Conservation (phyloP, 1,140 invertebrate species). For the Limonius californicus region DNA sequence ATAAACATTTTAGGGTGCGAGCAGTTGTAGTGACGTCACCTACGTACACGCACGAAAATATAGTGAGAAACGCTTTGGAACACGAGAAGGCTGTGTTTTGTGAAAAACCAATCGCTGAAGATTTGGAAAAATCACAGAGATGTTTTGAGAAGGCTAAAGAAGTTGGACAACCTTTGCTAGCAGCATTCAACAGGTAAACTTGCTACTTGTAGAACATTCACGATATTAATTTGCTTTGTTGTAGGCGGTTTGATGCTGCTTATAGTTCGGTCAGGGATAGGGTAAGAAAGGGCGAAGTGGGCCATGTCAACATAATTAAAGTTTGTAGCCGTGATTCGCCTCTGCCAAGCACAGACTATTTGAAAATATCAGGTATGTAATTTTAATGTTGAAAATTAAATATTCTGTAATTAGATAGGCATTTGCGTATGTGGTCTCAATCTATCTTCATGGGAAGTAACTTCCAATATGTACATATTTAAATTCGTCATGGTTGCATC, state of each 20-base stretch:
- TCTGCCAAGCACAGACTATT: constrained; percentile 58
- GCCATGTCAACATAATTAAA: constrained; percentile 61
- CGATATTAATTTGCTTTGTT: not conserved
- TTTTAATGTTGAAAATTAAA: too few species aligned
- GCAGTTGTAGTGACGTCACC: constrained; percentile 58
- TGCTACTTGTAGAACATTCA: too few species aligned
- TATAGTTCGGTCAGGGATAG: constrained; percentile 52
- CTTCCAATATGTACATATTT: too few species aligned
- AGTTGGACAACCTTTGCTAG: constrained; percentile 55
- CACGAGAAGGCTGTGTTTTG: constrained; percentile 64
- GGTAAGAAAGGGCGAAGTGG: constrained; percentile 57
- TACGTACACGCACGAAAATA: constrained; percentile 58
- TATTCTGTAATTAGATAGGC: too few species aligned
- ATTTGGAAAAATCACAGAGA: constrained; percentile 50
- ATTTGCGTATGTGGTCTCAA: too few species aligned
- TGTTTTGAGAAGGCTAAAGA: constrained; percentile 60
- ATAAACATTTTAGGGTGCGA: constrained; percentile 49
- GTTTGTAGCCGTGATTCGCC: constrained; percentile 60
- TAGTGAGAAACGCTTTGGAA: constrained; percentile 56
- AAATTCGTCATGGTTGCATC: too few species aligned
- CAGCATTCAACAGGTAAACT: constrained; percentile 61
- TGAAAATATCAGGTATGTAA: constrained; percentile 60
- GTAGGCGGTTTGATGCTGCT: constrained; percentile 62
- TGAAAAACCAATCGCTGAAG: constrained; percentile 67
- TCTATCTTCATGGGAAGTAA: too few species aligned